Evolutionary conservation across 2,888 invertebrate species (phyloP).

Genomic region (Catotricha subobsoleta): DNA sequence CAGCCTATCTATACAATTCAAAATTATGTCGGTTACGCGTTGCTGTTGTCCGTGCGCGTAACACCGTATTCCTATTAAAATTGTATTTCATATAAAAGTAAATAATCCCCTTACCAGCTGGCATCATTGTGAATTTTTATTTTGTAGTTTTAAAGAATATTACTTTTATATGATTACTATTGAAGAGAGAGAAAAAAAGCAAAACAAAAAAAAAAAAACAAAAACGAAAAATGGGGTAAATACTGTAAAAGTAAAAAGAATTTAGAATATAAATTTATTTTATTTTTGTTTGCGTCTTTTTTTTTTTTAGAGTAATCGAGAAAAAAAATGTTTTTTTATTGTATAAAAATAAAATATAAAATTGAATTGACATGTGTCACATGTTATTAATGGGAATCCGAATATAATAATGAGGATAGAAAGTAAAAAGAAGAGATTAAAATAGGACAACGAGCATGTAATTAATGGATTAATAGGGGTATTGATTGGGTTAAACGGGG

Average conservation of each 20-base stretch:
- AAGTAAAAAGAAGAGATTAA: background rate
- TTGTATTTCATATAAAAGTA: too few species aligned
- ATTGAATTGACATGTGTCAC: conserved; percentile 7
- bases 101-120: too few species aligned
- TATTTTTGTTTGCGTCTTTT: background rate
- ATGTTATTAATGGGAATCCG: conserved; percentile 7
- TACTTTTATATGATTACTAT: background rate
- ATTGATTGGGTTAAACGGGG: background rate
- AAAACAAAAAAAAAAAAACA: background rate
- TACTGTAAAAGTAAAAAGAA: conserved; percentile 2
- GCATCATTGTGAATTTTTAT: background rate
- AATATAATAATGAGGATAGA: too few species aligned
- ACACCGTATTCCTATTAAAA: too few species aligned
- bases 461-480: conserved; percentile 5
- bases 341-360: background rate
- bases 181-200: background rate
- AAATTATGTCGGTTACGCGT: too few species aligned
- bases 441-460: conserved; percentile 3
- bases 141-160: background rate
- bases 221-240: conserved; percentile 6
- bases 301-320: background rate
- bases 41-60: too few species aligned
- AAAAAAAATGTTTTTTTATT: background rate
- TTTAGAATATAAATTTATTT: conserved; percentile 5
- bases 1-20: too few species aligned